Percentiles rank a stretch among this genome's conserved stretches.
These are phyloP conservation scores for Malacosoma neustria DNA, from an alignment of 2,888 invertebrate genomes.

Conservation along the genomic window DNA sequence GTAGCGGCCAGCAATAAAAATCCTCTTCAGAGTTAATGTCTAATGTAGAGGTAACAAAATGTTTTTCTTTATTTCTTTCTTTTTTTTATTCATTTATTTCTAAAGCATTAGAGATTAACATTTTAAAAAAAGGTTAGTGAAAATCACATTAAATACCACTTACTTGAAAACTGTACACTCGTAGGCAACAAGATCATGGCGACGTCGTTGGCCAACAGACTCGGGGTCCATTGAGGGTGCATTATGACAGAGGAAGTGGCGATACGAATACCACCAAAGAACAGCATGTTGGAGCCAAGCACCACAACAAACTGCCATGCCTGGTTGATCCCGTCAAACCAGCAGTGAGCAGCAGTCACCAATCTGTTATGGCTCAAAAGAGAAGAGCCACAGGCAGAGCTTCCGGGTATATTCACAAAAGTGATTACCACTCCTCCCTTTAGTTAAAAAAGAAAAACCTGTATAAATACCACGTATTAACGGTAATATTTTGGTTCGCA, in stretches of 20 bases:
- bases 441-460: neutral
- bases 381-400: constrained; percentile 40
- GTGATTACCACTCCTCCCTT: constrained; percentile 41
- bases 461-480: too few species aligned
- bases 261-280: constrained; percentile 35
- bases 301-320: constrained; percentile 33
- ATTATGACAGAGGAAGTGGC: constrained; percentile 24
- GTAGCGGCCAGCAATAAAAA: too few species aligned
- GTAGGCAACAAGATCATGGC: constrained; percentile 36
- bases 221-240: constrained; percentile 31
- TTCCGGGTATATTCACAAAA: constrained; percentile 22
- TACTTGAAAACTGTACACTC: constrained; percentile 22
- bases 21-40: too few species aligned
- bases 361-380: constrained; percentile 28
- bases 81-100: too few species aligned
- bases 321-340: constrained; percentile 32
- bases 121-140: too few species aligned
- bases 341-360: constrained; percentile 51
- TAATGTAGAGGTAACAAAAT: too few species aligned
- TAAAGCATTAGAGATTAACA: too few species aligned
- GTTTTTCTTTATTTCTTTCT: too few species aligned
- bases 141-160: too few species aligned
- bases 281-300: constrained; percentile 33
- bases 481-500: too few species aligned
- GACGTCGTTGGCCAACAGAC: constrained; percentile 30